Evolutionary conservation across 92 coral and sea anemone species (phyloP), one percentile per base, ranked within the genome.

Genomic region (Desmophyllum pertusum): DNA sequence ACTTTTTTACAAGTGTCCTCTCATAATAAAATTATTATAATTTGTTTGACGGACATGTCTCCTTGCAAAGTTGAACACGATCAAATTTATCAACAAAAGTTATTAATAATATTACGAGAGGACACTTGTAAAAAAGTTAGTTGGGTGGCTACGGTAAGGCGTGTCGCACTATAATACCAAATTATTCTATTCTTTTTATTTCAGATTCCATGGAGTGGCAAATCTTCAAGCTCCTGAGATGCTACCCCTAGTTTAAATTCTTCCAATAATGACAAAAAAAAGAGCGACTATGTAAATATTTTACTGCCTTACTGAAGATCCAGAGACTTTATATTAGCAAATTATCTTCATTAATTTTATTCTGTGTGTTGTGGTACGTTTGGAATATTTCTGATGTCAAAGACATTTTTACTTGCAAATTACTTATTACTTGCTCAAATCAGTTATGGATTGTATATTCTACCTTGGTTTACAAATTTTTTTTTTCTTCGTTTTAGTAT

Each of bases 191-290:
- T 61, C 15, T 30, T 63, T 72, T 63, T 55, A 61, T 78, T 61
- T 80, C 87, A 94, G 98, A 87, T 92, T 87, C 83, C 89, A 92
- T 70, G 76, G 83, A 40, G 98, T 94, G 42, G 85, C 98, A 3
- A 89, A 40, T 40, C 75, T 89, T 1, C 66, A 91, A 18, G 89
- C 98, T 27, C 93, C 95, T 74, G 93, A 94, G 80, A 87, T 86
- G 81, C 81, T 94, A 17, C 98, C 98, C 68, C 74, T 94, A 88
- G 91, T 76, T 66, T 94, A 75, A 81, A 62, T 63, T 59, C 37
- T 36, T 68, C 23, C 23, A 38, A 70, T 19, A 70, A 25, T 50
- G 27, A 51, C 13, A 4, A 36, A 80, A 59, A 40, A 80, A 59
- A 40, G 19, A 80, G 17, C 5, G 27, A 80, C 65, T 5, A 46